Evolutionary conservation across 1,140 invertebrate species (phyloP), one percentile per base, ranked within the genome.

Genomic region (Drosophila sp.): DNA sequence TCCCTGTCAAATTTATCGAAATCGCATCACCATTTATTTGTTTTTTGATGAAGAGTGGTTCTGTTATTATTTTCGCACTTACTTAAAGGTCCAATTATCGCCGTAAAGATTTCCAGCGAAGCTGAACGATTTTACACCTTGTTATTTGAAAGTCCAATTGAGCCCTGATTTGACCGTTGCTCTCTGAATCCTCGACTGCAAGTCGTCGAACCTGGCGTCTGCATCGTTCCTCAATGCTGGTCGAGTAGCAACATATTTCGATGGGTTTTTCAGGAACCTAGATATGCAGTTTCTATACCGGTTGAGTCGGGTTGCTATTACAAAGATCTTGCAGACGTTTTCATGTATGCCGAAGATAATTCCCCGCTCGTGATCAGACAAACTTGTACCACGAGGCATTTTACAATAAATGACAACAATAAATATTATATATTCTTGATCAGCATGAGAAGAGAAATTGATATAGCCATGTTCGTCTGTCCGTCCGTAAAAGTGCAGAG

Each of bases 121-220:
- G 17, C 32, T 60, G 30, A 60, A 33, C 57, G 57, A 60, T 60
- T 60, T 30, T 60, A 35, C 4, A 4, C 17, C 17, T 17, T 17
- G 17, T 17, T 17, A 17, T 17, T 17, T 17, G 17, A 17, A 17
- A 17, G 17, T 11, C 57, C 57, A 60, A 11, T 6, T 60, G 57
- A 60, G 27, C 57, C 32, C 11, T 60, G 38, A 60, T 38, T 60
- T 44, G 41, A 44, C 17, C 17, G 1, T 3, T n/a, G 41, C 41
- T 47, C 17, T 3, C n/a, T 0, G 17, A 25, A 23, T 25, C 3
- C 4, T 47, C 17, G 3, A 25, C 41, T 47, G 17, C 41, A 3
- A 41, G 40, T 4, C 17, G 17, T 47, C 41, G 1, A 47, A 47
- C n/a, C 17, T 17, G 41, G 41, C 41, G 17, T 23, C n/a, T 47